Percentiles rank a stretch among this genome's conserved stretches.
These are phyloP conservation scores for Clarias macrocephalus DNA, from an alignment of 2,113 vertebrate species.

Conservation along the genomic window DNA sequence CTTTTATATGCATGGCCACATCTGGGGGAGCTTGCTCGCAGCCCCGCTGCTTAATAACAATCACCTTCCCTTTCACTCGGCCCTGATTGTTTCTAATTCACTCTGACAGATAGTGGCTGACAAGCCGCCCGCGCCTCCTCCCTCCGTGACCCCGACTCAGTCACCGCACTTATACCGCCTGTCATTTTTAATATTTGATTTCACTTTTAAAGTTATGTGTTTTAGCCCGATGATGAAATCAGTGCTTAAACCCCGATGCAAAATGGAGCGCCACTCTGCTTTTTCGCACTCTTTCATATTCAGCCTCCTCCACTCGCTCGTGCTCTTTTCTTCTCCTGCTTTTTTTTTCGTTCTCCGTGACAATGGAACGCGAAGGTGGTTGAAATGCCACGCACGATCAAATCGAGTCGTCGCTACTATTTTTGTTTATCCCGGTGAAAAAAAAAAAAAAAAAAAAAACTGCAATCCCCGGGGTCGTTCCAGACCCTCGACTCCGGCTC, in stretches of 20 bases:
- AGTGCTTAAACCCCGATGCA: constrained; percentile 86
- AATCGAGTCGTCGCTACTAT: not conserved
- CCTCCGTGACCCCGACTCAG: constrained; percentile 98
- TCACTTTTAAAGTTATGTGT: constrained; percentile 97
- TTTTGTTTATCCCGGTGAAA: not conserved
- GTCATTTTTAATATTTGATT: constrained; percentile 99
- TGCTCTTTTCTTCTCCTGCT: constrained; percentile 27
- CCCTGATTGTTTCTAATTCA: constrained; percentile 99
- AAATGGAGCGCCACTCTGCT: constrained; percentile 79
- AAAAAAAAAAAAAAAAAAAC: not conserved
- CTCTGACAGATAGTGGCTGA: constrained; percentile 99
- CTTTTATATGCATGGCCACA: constrained; percentile 99
- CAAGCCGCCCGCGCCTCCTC: constrained; percentile 98
- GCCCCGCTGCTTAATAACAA: constrained; percentile 99
- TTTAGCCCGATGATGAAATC: constrained; percentile 96
- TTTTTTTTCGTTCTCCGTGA: constrained; percentile 26
- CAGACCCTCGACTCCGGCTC: not conserved
- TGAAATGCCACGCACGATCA: constrained; percentile 8
- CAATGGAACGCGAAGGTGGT: constrained; percentile 13
- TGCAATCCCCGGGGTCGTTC: not conserved
- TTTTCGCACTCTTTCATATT: constrained; percentile 36
- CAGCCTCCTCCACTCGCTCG: constrained; percentile 41
- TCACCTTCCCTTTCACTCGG: constrained; percentile 99
- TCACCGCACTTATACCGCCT: constrained; percentile 99
- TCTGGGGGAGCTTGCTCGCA: constrained; percentile 96